Conservation (phyloP, 2,797 vertebrate genomes). For the Sebastes taczanowskii region DNA sequence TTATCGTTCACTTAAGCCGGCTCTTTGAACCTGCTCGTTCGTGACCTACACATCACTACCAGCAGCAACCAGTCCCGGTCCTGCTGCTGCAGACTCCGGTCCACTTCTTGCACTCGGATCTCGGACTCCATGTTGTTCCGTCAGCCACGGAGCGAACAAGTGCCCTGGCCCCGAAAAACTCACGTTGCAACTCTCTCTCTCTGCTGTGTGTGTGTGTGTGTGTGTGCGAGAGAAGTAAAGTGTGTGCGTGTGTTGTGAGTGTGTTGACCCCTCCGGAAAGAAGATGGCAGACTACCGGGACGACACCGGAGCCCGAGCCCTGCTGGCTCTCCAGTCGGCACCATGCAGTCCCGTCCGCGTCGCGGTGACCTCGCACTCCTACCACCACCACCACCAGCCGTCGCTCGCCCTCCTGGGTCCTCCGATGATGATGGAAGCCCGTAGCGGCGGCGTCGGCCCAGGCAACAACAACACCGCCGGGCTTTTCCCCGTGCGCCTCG, state of each 20-base stretch:
- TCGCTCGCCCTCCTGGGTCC: constrained; percentile 67
- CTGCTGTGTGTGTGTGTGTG: too few species aligned
- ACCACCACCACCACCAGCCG: constrained; percentile 75
- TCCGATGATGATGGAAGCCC: constrained; percentile 59
- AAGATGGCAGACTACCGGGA: constrained; percentile 96
- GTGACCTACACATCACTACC: too few species aligned
- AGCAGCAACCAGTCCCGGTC: constrained; percentile 26
- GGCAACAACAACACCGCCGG: constrained; percentile 8
- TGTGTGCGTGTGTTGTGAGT: constrained; percentile 40
- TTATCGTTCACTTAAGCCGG: too few species aligned
- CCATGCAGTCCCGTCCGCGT: constrained; percentile 89
- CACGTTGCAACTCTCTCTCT: constrained; percentile 73
- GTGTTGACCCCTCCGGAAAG: constrained; percentile 66
- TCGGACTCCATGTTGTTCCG: constrained; percentile 83
- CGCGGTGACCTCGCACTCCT: constrained; percentile 78
- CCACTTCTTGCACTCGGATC: constrained; percentile 57
- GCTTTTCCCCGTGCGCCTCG: constrained; percentile 61
- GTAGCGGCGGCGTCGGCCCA: constrained; percentile 5
- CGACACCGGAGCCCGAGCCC: constrained; percentile 90
- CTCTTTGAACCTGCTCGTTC: too few species aligned
- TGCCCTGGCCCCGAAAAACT: constrained; percentile 76
- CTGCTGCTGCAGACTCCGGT: constrained; percentile 34
- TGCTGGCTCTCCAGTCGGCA: constrained; percentile 91
- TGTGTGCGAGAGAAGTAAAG: constrained; percentile 48
- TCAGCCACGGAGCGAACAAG: constrained; percentile 78